Evolutionary conservation across 2,113 vertebrate species (phyloP), one percentile per base, ranked within the genome.

Genomic region (Tretioscincus oriximinensis): DNA sequence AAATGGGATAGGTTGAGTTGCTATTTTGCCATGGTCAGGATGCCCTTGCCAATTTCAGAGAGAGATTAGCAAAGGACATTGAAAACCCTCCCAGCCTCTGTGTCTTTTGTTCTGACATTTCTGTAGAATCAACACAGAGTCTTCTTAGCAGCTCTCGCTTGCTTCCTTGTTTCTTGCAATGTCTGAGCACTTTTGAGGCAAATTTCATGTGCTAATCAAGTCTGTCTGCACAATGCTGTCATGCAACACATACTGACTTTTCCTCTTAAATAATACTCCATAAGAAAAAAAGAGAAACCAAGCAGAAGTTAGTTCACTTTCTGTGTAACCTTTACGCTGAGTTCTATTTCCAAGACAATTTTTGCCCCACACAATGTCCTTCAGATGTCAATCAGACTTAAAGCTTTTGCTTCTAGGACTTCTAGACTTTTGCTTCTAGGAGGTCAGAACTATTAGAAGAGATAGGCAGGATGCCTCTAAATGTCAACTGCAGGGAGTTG

Each of bases 71-170:
- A 81, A 81, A 67, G 81, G 28, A 72, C 63, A 68, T 82, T 9
- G 80, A 68, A 81, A 81, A 54, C 87, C 71, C 77, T 72, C 73
- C 61, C 64, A 78, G 72, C 77, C 22, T 31, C 74, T 64, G 54
- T 63, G 10, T 31, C 61, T 84, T 88, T 82, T 77, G 31, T 64
- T 88, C 81, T 85, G 71, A 77, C 0, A 1, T 82, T 85, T 81
- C 49, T 18, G 29, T 58, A 28, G 70, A 77, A 84, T 78, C 68
- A 67, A 89, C 63, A 71, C 47, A 86, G 67, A 80, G 83, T 79
- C 74, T 78, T 47, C 22, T 35, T 28, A 77, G 73, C 0, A 64
- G 77, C 26, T 24, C 14, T 69, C 63, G 61, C 63, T 71, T 72
- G 70, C 70, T 12, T 54, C 51, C 51, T 72, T 64, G 24, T n/a